phyloP scores from a whole-genome alignment of 2,888 invertebrate species.

The Dorcus hopei region DNA sequence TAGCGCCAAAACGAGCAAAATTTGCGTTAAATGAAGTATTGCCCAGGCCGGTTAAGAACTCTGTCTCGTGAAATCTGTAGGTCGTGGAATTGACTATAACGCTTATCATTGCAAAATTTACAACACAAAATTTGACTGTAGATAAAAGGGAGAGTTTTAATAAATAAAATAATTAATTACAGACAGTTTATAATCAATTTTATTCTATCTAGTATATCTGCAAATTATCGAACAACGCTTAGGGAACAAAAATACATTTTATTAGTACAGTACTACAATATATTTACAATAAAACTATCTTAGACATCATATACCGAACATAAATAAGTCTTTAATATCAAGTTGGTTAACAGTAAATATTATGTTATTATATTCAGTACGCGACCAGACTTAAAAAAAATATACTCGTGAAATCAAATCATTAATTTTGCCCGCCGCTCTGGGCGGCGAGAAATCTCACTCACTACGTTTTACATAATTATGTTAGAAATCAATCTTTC shows the following conservation, averaged over 20 bases:
- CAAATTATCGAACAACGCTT: constrained; percentile 33
- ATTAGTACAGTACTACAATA: constrained; percentile 39
- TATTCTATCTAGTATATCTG: constrained; percentile 31
- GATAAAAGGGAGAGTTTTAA: too few species aligned
- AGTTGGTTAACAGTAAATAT: constrained; percentile 32
- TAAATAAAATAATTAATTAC: too few species aligned
- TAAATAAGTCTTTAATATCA: constrained; percentile 34
- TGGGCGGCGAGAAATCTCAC: too few species aligned
- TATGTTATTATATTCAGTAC: constrained; percentile 22
- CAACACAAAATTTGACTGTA: too few species aligned
- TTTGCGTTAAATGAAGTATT: too few species aligned
- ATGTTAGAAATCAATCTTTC: constrained; percentile 6
- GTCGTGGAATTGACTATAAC: too few species aligned
- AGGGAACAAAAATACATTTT: constrained; percentile 41
- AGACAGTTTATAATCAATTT: constrained; percentile 26
- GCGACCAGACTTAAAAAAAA: constrained; percentile 5
- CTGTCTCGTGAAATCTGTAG: too few species aligned
- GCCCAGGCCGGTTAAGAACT: too few species aligned
- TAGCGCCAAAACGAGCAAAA: too few species aligned
- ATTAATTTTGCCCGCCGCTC: too few species aligned
- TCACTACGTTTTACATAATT: constrained; percentile 8
- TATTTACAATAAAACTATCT: constrained; percentile 41
- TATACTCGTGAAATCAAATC: constrained; percentile 13
- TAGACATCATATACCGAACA: constrained; percentile 39
- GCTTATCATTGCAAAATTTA: too few species aligned